Base-by-base conservation (phyloP, 1,140 invertebrate genomes). In the Proales similis region DNA sequence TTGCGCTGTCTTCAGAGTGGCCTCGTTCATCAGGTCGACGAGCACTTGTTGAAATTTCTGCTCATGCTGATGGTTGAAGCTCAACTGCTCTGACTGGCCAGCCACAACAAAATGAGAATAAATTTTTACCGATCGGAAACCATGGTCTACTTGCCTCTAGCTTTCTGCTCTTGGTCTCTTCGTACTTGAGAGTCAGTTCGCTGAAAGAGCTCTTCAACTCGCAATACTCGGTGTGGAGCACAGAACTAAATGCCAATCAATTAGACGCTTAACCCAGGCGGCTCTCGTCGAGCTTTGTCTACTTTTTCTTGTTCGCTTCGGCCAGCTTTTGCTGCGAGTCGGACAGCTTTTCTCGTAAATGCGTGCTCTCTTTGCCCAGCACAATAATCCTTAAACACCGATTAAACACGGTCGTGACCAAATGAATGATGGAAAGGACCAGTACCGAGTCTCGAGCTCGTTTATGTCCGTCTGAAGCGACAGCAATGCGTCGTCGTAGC, bases 371-470 rank as follows among this genome's bases (percentile, higher is more conserved):
- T 26, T 57, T 57, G 27, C 32, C 45, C 20, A 42, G 7, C 9
- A 27, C 29, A 3, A 57, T 42, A 24, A 57, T 17, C 45, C 51
- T 57, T 24, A 20, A 36, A 57, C 19, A 27, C 19, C 39, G 24
- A 42, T 14, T 12, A 36, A 11, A 22, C 26, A 17, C 24, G 11
- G 19, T 2, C 36, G 27, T 48, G 4, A 49, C n/a, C n/a, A n/a
- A n/a, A n/a, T n/a, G n/a, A n/a, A n/a, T n/a, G n/a, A n/a, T n/a
- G n/a, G n/a, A n/a, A n/a, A n/a, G n/a, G n/a, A n/a, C n/a, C n/a
- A n/a, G n/a, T 42, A 57, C 51, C 45, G 39, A 14, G 51, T 57
- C 32, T 57, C 51, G n/a, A 57, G 45, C n/a, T 57, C 51, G 14
- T 57, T 57, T 42, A 57, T 42, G 7, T 57, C 51, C 17, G 39